Evolutionary conservation across 2,797 vertebrate genomes (phyloP).

Genomic region (Propithecus deckenii): DNA sequence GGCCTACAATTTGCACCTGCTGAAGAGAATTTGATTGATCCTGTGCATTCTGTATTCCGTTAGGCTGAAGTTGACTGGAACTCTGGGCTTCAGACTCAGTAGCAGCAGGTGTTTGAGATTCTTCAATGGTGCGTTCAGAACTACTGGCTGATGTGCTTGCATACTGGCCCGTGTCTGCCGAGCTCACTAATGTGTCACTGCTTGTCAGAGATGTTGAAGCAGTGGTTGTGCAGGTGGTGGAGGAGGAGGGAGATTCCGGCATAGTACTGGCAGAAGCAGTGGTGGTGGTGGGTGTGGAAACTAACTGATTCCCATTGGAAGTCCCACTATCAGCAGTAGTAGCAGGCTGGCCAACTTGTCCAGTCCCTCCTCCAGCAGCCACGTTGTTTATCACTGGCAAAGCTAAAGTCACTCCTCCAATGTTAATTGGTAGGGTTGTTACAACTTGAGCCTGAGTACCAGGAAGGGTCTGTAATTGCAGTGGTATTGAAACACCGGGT

Average conservation of each 20-base stretch:
- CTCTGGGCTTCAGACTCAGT: constrained; percentile 86
- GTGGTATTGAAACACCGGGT: constrained; percentile 95
- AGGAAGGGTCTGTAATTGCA: constrained; percentile 96
- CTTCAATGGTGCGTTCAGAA: constrained; percentile 87
- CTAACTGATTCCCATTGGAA: constrained; percentile 94
- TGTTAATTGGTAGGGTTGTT: constrained; percentile 97
- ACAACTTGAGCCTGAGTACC: constrained; percentile 95
- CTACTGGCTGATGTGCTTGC: constrained; percentile 85
- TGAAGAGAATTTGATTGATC: constrained; percentile 93
- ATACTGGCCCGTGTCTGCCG: constrained; percentile 90
- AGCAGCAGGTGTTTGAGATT: constrained; percentile 82
- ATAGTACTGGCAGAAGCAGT: constrained; percentile 86
- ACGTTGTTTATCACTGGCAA: constrained; percentile 96
- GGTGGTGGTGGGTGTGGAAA: constrained; percentile 90
- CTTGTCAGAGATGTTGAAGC: constrained; percentile 86
- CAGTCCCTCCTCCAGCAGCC: constrained; percentile 89
- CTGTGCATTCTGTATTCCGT: constrained; percentile 91
- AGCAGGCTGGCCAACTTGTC: constrained; percentile 93
- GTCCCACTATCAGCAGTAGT: constrained; percentile 92
- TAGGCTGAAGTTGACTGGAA: constrained; percentile 91
- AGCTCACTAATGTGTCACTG: constrained; percentile 87
- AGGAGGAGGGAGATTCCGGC: constrained; percentile 87
- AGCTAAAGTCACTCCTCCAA: constrained; percentile 96
- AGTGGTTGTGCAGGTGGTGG: constrained; percentile 87
- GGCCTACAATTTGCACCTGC: constrained; percentile 97